These are phyloP conservation scores for Coracopsis vasa DNA, from an alignment of 2,113 vertebrate genomes.

Conservation along the genomic window DNA sequence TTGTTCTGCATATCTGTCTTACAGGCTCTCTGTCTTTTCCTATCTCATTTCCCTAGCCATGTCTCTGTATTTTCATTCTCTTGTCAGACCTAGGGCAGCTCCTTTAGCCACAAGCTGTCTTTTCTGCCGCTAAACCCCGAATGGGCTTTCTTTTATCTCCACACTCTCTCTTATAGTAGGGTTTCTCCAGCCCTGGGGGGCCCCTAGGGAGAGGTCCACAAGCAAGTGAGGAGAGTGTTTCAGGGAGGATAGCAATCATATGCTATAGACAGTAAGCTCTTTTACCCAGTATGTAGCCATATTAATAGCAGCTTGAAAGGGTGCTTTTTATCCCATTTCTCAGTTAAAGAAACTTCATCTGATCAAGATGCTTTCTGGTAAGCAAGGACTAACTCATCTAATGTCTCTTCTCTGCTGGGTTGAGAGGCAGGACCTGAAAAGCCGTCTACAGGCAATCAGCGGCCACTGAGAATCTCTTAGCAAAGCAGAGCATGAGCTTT, in stretches of 20 bases:
- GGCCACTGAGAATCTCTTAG: not conserved
- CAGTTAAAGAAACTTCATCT: not conserved
- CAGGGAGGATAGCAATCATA: not conserved
- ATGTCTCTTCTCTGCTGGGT: not conserved
- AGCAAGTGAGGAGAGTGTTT: not conserved
- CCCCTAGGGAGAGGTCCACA: not conserved
- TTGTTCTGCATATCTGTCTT: not conserved
- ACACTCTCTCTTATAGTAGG: not conserved
- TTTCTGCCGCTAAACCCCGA: not conserved
- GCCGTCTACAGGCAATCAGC: not conserved
- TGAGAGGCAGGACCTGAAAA: not conserved
- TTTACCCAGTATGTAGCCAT: not conserved
- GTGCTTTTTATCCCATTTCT: not conserved
- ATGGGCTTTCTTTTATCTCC: not conserved
- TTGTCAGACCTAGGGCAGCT: not conserved
- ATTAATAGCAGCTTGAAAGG: not conserved
- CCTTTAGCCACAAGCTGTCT: not conserved
- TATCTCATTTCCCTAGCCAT: not conserved
- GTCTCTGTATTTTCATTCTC: not conserved
- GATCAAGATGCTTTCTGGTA: not conserved
- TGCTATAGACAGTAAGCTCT: not conserved
- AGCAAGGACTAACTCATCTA: not conserved
- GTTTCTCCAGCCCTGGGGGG: not conserved
- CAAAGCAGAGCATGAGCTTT: not conserved
- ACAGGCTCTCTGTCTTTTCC: not conserved